Evolutionary conservation across 2,888 invertebrate species (phyloP).

Genomic region (Nasonovia ribisnigri): DNA sequence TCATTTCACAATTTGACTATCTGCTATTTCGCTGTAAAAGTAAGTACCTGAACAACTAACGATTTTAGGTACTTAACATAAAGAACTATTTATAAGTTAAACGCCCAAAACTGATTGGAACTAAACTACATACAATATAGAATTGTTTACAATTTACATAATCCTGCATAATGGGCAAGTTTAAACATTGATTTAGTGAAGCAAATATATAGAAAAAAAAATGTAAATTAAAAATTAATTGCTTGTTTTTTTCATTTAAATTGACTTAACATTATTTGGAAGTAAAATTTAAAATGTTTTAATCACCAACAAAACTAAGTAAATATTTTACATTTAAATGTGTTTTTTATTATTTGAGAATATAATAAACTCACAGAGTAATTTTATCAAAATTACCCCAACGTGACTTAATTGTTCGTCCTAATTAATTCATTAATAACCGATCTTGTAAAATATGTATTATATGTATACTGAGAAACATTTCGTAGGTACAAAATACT

Average conservation of each 20-base stretch:
- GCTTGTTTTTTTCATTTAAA: too few species aligned
- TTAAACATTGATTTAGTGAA: not conserved
- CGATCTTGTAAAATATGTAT: not conserved
- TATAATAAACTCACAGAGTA: not conserved
- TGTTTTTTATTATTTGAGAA: not conserved
- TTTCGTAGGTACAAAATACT: not conserved
- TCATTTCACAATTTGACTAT: not conserved
- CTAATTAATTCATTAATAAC: not conserved
- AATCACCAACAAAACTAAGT: not conserved
- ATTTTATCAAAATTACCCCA: not conserved
- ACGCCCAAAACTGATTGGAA: not conserved
- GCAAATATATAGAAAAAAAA: not conserved
- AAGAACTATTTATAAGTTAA: not conserved
- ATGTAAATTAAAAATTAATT: too few species aligned
- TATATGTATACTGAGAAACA: not conserved
- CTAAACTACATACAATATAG: not conserved
- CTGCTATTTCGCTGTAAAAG: not conserved
- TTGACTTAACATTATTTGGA: not conserved
- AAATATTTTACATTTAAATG: too few species aligned
- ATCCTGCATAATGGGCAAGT: too few species aligned
- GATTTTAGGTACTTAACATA: not conserved
- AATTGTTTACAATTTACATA: not conserved
- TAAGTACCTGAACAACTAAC: not conserved
- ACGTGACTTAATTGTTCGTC: not conserved
- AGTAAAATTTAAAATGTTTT: not conserved